Conservation (phyloP, 2,797 vertebrate species). For the Tauraco hartlaubi region DNA sequence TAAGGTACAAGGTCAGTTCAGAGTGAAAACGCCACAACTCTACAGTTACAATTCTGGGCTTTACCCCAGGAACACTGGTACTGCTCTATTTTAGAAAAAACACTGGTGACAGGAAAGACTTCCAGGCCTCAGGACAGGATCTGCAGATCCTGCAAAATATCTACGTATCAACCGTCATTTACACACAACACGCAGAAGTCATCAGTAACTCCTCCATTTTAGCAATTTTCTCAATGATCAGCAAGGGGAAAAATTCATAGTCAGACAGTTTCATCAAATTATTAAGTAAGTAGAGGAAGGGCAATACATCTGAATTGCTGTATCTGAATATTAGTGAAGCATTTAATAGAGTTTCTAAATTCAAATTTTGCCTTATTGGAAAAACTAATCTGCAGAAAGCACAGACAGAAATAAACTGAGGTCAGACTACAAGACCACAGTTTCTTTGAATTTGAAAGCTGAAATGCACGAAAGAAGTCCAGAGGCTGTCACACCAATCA, state of each 20-base stretch:
- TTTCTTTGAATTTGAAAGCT: conserved; percentile 4
- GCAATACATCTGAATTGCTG: background rate
- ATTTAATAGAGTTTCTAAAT: conserved; percentile 6
- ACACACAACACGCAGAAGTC: background rate
- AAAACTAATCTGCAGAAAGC: background rate
- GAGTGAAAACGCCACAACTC: background rate
- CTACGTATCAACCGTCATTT: background rate
- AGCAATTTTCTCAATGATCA: background rate
- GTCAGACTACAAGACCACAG: background rate
- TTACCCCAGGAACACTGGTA: background rate
- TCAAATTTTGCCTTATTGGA: background rate
- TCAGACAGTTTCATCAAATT: background rate
- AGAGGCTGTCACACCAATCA: background rate
- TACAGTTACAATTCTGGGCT: rapidly evolving
- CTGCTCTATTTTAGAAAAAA: background rate
- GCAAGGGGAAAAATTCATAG: background rate
- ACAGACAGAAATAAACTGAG: background rate
- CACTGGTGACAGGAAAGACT: background rate
- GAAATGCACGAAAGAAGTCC: background rate
- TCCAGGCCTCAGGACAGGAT: background rate
- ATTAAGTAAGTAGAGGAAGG: background rate
- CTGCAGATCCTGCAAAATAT: background rate
- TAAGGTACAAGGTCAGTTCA: background rate
- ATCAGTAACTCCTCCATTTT: background rate
- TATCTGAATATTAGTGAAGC: background rate